Base-by-base conservation (phyloP, 1,140 invertebrate genomes). In the Harpegnathos saltator region DNA sequence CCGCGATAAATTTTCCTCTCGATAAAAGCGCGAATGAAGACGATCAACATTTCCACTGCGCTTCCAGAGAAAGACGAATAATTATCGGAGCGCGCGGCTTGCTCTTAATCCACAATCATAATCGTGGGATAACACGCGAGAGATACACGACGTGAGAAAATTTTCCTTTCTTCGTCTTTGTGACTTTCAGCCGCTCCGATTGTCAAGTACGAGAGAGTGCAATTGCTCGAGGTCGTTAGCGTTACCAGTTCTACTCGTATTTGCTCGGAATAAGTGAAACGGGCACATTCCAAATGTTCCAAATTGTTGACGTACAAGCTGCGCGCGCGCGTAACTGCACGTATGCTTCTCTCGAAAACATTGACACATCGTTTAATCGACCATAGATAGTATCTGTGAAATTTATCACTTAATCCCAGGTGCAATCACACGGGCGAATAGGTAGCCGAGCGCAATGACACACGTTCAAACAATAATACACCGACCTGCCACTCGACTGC, bases 1-100 rank as follows among this genome's bases (percentile, higher is more conserved):
- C 24, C 26, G 17, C 17, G 66, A 78, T 86, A 78, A 83, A 78
- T 63, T 86, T 83, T 61, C 61, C 33, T 44, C 44, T 4, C 3
- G 78, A 81, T 83, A 52, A 44, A 61, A 24, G n/a, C 44, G 54
- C 14, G 1, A 9, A 48, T 38, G 48, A 63, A 71, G 52, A 24
- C 48, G 17, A 54, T 50, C 56, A 9, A n/a, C 7, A 29, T 61
- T 50, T 86, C 38, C 65, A 48, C 2, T n/a, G 12, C 11, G 12
- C 22, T 44, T 65, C n/a, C 3, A 12, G 22, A 65, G 12, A 26
- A n/a, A 54, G 17, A 50, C 17, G 38, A 52, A 69, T 26, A 56
- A 78, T 44, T 5, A 5, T n/a, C 29, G 22, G n/a, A n/a, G n/a
- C n/a, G 9, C 14, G 33, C 26, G 69, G 22, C n/a, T 63, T 14